Percentiles rank a stretch among this genome's conserved stretches.
Evolutionary conservation across 1,140 invertebrate genomes (phyloP).

Genomic region (Cotesia glomerata): DNA sequence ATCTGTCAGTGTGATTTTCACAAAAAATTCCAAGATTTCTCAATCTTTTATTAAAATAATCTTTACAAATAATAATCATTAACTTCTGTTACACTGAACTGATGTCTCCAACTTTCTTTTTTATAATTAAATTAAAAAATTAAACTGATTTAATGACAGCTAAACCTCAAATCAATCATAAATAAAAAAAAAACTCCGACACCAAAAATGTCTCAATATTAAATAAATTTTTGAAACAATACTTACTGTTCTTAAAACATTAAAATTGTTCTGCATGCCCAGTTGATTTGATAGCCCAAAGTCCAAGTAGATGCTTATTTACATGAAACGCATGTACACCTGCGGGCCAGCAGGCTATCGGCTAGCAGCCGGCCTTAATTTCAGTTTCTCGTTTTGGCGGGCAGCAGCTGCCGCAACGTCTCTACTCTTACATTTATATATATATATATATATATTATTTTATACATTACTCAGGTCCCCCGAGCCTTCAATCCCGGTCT

Average conservation of each 20-base stretch:
- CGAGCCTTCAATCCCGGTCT: too few relatives aligned
- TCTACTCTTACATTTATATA: neutral
- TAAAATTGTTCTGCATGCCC: neutral
- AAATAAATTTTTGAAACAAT: neutral
- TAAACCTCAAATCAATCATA: too few relatives aligned
- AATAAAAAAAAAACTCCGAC: too few relatives aligned
- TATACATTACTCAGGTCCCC: neutral
- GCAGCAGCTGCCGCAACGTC: conserved; percentile 53
- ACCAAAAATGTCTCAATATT: too few relatives aligned
- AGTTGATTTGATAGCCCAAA: neutral
- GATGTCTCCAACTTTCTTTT: too few relatives aligned
- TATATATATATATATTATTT: neutral
- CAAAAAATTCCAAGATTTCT: too few relatives aligned
- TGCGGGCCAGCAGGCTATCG: conserved; percentile 46
- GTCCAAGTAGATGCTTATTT: conserved; percentile 35
- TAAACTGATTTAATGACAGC: too few relatives aligned
- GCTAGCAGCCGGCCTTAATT: conserved; percentile 47
- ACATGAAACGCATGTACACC: conserved; percentile 49
- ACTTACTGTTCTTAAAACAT: conserved; percentile 18
- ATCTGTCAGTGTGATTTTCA: too few relatives aligned
- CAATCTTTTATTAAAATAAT: too few relatives aligned
- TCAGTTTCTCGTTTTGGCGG: conserved; percentile 54
- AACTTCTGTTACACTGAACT: too few relatives aligned
- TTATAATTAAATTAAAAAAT: too few relatives aligned
- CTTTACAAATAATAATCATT: too few relatives aligned